A percentile compares a stretch with the other conserved stretches of the same genome.
These are phyloP conservation scores for Sclerodermus sp. DNA, from an alignment of 2,888 invertebrate species.

Conservation along the genomic window DNA sequence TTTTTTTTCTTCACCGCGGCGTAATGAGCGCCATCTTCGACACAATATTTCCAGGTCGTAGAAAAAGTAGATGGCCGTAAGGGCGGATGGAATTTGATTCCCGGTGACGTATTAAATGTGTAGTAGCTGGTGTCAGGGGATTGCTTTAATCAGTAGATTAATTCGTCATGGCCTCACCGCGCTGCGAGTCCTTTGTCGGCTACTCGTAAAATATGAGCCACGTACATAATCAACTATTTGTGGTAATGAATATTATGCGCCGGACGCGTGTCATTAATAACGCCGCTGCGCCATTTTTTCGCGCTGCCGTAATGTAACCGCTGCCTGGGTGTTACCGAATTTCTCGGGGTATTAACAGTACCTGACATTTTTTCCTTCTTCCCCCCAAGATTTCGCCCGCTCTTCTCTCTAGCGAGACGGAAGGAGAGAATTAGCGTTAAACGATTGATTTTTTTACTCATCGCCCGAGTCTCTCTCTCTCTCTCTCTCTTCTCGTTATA, in stretches of 20 bases:
- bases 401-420: too few relatives aligned
- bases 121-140: slow-evolving; percentile 54
- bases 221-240: slow-evolving; percentile 56
- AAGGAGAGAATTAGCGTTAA: too few relatives aligned
- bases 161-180: slow-evolving; percentile 54
- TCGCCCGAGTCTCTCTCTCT: too few relatives aligned
- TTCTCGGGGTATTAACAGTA: too few relatives aligned
- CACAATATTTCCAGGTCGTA: slow-evolving; percentile 16
- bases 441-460: too few relatives aligned
- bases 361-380: too few relatives aligned
- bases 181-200: slow-evolving; percentile 54
- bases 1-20: background rate
- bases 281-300: slow-evolving; percentile 11
- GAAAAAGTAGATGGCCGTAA: slow-evolving; percentile 38
- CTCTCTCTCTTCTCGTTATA: too few relatives aligned
- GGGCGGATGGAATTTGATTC: slow-evolving; percentile 46
- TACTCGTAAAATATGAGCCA: slow-evolving; percentile 49
- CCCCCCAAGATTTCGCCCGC: too few relatives aligned
- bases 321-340: too few relatives aligned
- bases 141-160: slow-evolving; percentile 57
- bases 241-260: slow-evolving; percentile 56
- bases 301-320: too few relatives aligned
- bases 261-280: slow-evolving; percentile 54
- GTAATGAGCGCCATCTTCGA: slow-evolving; percentile 8
- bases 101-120: slow-evolving; percentile 53